Conservation (phyloP, 2,797 vertebrate species). For the Darevskia mixta region DNA sequence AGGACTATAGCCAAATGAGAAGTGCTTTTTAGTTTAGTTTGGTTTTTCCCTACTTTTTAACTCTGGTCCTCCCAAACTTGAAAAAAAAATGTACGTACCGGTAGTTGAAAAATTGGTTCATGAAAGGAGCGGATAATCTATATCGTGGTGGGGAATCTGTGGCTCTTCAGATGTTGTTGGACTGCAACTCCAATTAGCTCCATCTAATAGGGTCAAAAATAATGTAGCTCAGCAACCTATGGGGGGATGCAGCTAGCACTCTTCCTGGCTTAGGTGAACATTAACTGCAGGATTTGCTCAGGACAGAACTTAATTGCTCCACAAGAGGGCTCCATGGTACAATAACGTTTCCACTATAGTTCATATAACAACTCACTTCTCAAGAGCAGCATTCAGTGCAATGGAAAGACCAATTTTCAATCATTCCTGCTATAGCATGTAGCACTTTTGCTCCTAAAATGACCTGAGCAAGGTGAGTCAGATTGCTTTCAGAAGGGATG, state of each 20-base stretch:
- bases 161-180: too few relatives aligned
- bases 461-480: background rate
- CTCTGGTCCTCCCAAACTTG: background rate
- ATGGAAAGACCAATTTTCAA: background rate
- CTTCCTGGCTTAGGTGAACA: background rate
- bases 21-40: background rate
- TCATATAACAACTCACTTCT: constrained; percentile 7
- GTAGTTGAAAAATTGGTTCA: background rate
- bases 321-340: constrained; percentile 67
- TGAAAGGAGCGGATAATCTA: background rate
- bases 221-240: too few relatives aligned
- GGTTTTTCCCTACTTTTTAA: background rate
- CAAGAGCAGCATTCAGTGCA: background rate
- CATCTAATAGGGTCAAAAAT: too few relatives aligned
- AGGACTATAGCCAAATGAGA: background rate
- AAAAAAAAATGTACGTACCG: background rate
- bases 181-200: too few relatives aligned
- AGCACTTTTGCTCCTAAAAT: background rate
- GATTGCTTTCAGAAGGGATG: background rate
- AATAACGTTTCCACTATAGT: constrained; percentile 15
- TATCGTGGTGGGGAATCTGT: too few relatives aligned
- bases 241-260: too few relatives aligned
- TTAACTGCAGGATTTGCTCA: background rate
- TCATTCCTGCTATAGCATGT: background rate
- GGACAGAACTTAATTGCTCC: constrained; percentile 39